Conservation (phyloP, 2,888 invertebrate genomes). For the Brachypalpus laphriformis region DNA sequence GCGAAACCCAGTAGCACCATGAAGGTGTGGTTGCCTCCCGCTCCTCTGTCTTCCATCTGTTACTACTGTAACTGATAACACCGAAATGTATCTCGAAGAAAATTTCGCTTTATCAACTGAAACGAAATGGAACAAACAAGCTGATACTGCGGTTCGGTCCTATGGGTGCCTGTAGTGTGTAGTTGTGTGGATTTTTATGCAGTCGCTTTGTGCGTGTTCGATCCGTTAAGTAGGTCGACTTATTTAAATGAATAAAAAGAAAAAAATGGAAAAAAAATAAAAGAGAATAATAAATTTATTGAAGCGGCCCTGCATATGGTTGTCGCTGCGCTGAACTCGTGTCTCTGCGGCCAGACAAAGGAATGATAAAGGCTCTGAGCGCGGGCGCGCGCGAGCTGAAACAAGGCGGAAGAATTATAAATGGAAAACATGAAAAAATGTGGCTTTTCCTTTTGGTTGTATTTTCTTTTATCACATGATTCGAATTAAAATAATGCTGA, state of each 20-base stretch:
- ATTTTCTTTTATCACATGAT: conserved; percentile 8
- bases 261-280: conserved; percentile 6
- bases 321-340: neutral
- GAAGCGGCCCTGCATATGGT: conserved; percentile 26
- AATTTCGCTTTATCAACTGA: conserved; percentile 19
- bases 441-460: conserved; percentile 27
- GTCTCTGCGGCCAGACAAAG: conserved; percentile 41
- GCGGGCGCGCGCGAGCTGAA: neutral
- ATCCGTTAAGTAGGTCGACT: conserved; percentile 65
- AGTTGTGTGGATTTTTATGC: conserved; percentile 7
- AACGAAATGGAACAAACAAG: neutral
- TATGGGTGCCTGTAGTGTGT: neutral
- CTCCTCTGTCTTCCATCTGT: neutral
- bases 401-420: neutral
- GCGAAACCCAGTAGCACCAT: neutral
- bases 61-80: conserved; percentile 18
- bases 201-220: conserved; percentile 49
- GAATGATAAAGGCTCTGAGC: conserved; percentile 40
- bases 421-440: conserved; percentile 34
- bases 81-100: neutral
- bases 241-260: conserved; percentile 55
- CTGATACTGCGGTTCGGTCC: neutral
- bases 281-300: conserved; percentile 52
- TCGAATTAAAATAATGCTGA: neutral
- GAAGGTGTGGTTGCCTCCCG: neutral